phyloP scores from a whole-genome alignment of 2,113 vertebrate genomes.

The Lycocorax pyrrhopterus region DNA sequence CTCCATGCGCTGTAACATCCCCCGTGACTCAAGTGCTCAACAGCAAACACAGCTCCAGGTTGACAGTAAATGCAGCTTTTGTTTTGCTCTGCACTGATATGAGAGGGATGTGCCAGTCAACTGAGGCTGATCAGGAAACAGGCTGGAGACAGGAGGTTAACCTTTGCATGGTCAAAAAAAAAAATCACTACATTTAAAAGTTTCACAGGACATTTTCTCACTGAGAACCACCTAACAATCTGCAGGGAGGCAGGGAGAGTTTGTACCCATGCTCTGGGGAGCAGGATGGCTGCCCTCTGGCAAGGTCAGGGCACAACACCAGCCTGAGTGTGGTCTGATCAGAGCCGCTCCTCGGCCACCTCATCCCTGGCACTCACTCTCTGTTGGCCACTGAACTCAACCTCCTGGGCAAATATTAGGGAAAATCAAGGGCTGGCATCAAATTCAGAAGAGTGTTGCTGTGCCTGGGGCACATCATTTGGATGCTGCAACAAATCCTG shows the following conservation, averaged over 20 bases:
- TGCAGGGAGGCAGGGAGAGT: neutral
- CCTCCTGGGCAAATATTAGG: neutral
- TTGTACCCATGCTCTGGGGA: neutral
- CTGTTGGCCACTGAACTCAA: neutral
- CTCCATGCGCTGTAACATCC: fast-evolving
- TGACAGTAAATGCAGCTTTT: neutral
- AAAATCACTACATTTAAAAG: neutral
- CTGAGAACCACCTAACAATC: neutral
- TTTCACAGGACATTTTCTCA: neutral
- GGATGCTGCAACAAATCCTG: neutral
- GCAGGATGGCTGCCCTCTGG: neutral
- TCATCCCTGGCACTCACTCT: neutral
- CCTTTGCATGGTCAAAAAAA: neutral
- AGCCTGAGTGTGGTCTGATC: neutral
- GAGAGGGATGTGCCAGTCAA: neutral
- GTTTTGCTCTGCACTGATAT: neutral
- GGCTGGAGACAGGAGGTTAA: neutral
- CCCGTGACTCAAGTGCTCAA: fast-evolving
- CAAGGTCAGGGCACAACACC: neutral
- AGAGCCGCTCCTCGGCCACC: neutral
- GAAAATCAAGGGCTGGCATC: neutral
- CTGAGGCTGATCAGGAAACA: neutral
- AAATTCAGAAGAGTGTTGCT: fast-evolving
- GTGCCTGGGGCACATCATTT: neutral
- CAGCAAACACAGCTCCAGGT: neutral